Percentiles rank a stretch among this genome's conserved stretches.
These are phyloP conservation scores for Neosilurus mollespiculum DNA, from an alignment of 2,797 vertebrate genomes.

Conservation along the genomic window DNA sequence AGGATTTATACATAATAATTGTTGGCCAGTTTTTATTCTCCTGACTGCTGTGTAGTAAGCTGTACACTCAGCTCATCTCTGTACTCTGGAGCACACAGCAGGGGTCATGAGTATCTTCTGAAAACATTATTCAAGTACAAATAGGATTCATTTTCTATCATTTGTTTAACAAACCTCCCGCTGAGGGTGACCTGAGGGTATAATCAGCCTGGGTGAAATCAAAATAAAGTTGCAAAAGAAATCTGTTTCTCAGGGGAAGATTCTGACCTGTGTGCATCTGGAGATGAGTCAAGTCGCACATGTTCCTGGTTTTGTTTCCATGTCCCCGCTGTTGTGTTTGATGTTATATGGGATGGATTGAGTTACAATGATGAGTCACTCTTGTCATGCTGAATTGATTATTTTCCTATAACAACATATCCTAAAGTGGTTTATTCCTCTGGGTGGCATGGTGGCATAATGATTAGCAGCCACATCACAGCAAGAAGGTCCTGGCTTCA, in stretches of 20 bases:
- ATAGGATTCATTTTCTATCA: slow-evolving; percentile 27
- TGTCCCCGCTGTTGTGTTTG: background rate
- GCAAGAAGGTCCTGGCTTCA: too few species aligned
- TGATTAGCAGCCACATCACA: too few species aligned
- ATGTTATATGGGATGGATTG: background rate
- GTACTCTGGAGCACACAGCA: background rate
- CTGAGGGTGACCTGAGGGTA: background rate
- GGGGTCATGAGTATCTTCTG: slow-evolving; percentile 9
- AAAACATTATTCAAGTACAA: slow-evolving; percentile 17
- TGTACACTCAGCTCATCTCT: slow-evolving; percentile 26
- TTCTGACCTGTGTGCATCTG: background rate
- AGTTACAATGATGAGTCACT: background rate
- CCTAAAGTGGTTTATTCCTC: background rate
- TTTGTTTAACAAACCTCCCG: slow-evolving; percentile 12
- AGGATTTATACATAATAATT: background rate
- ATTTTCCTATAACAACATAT: background rate
- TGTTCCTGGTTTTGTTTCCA: background rate
- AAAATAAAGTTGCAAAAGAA: background rate
- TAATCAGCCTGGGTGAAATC: background rate
- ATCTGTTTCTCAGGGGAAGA: background rate
- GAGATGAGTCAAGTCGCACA: background rate
- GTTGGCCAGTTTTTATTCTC: background rate
- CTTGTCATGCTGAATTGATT: background rate
- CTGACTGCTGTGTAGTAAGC: slow-evolving; percentile 32
- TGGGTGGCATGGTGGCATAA: background rate